A percentile compares a stretch with the other conserved stretches of the same genome.
These are phyloP conservation scores for Metridium senile DNA, from an alignment of 92 coral and sea anemone genomes.

Conservation along the genomic window DNA sequence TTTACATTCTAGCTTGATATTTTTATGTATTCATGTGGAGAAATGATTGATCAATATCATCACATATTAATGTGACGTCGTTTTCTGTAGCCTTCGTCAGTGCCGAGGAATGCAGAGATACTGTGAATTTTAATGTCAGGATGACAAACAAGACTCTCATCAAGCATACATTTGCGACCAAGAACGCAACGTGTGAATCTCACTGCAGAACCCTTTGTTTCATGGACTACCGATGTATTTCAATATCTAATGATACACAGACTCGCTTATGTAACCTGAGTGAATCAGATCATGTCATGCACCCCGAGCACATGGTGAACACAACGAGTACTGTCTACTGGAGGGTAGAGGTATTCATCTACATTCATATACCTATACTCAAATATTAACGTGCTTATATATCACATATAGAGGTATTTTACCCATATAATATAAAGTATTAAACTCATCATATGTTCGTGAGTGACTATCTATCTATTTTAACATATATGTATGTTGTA, in stretches of 20 bases:
- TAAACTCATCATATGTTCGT: too few species aligned
- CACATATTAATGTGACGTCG: too few species aligned
- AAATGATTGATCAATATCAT: too few species aligned
- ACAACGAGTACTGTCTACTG: not conserved
- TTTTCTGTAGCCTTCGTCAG: too few species aligned
- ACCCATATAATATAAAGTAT: too few species aligned
- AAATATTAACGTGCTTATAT: not conserved
- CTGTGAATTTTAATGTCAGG: not conserved
- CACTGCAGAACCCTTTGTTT: conserved; percentile 8
- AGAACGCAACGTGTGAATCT: not conserved
- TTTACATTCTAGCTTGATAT: too few species aligned
- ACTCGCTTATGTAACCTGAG: conserved; percentile 10
- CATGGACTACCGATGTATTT: conserved; percentile 18
- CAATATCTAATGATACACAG: not conserved
- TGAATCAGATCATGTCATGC: conserved; percentile 16
- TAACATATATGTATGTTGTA: too few species aligned
- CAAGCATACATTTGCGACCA: conserved; percentile 6
- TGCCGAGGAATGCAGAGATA: not conserved
- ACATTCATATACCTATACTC: not conserved
- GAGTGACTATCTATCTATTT: too few species aligned
- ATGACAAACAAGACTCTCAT: conserved; percentile 10
- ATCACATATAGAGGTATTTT: too few species aligned
- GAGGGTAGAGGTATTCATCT: conserved; percentile 5
- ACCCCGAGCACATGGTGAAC: conserved; percentile 15
- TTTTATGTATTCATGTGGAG: too few species aligned